Evolutionary conservation across 2,888 invertebrate species (phyloP).

Genomic region (Acrocyrtus sp.): DNA sequence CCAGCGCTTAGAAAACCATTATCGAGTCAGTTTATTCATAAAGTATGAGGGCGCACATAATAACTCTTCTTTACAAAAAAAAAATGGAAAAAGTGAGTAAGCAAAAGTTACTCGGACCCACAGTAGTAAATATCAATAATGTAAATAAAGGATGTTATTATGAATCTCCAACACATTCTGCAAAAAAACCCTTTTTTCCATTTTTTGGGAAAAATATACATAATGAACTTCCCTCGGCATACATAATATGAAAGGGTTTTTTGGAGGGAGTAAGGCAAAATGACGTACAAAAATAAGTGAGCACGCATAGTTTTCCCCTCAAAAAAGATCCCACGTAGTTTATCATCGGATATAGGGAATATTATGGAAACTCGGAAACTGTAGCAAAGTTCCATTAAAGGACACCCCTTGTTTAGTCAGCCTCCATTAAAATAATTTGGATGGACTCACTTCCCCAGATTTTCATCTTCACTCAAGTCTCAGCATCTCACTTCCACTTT

Average conservation of each 20-base stretch:
- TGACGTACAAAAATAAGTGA: conserved; percentile 14
- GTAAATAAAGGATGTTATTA: conserved; percentile 19
- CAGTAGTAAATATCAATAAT: conserved; percentile 2
- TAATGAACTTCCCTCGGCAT: conserved; percentile 33
- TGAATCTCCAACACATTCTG: conserved; percentile 26
- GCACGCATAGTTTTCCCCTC: conserved; percentile 6
- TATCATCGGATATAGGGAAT: not conserved
- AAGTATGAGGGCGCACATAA: conserved; percentile 13
- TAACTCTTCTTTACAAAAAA: conserved; percentile 10
- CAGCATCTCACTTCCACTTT: too few relatives aligned
- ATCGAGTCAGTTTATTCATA: not conserved
- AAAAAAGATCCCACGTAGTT: not conserved
- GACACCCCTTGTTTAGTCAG: not conserved
- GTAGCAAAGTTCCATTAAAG: not conserved
- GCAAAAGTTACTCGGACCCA: conserved; percentile 12
- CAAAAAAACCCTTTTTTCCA: conserved; percentile 45
- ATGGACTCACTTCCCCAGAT: conserved; percentile 41
- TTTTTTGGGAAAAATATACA: conserved; percentile 43
- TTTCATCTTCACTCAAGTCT: conserved; percentile 46
- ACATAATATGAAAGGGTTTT: too few relatives aligned
- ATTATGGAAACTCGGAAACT: not conserved
- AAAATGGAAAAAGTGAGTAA: conserved; percentile 27
- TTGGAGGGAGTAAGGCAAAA: conserved; percentile 8
- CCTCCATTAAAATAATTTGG: conserved; percentile 9
- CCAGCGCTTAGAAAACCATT: not conserved